Base-by-base conservation (phyloP, 1,140 invertebrate genomes). In the Lasioglossum albipes region DNA sequence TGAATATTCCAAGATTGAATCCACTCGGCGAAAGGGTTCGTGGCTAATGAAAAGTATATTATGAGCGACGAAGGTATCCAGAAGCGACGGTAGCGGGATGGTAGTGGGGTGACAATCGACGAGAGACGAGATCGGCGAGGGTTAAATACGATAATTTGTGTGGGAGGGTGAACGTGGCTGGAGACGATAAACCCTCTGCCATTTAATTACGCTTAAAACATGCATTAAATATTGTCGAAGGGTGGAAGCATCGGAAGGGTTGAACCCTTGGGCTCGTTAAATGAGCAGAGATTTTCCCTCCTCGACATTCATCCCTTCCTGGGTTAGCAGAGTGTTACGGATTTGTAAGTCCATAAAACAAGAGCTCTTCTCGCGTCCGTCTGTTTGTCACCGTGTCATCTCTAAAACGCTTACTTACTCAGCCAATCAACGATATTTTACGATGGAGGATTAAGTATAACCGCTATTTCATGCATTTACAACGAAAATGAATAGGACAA, bases 131-230 rank as follows among this genome's bases (percentile, higher is more conserved):
- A 84, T 84, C 61, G 80, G 74, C 76, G 88, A 75, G 89, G 83
- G 87, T 91, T 90, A 91, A 90, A 91, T 80, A 88, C 89, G 90
- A 91, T 91, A 91, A 91, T 91, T 91, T 91, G 89, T 87, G 89
- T 91, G 88, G 89, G 91, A 90, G 90, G 91, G 89, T 80, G 89
- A 36, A 87, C 78, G 84, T 84, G 75, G 87, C 77, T 71, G 75
- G 81, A 84, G 88, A 89, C 88, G 88, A 66, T 86, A 83, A 89
- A 90, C 91, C 91, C 90, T 91, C 90, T 86, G 90, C 90, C 88
- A 90, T 91, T 91, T 91, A 91, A 91, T 91, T 91, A 91, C 87
- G 89, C 89, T 91, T 91, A 90, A 91, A 91, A 91, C 90, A 91
- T 91, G 88, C 89, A 90, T 91, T 90, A 91, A 91, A 91, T 91